Percentiles rank a stretch among this genome's conserved stretches.
Conservation (phyloP, 2,888 invertebrate genomes). For the Rhagonycha fulva region DNA sequence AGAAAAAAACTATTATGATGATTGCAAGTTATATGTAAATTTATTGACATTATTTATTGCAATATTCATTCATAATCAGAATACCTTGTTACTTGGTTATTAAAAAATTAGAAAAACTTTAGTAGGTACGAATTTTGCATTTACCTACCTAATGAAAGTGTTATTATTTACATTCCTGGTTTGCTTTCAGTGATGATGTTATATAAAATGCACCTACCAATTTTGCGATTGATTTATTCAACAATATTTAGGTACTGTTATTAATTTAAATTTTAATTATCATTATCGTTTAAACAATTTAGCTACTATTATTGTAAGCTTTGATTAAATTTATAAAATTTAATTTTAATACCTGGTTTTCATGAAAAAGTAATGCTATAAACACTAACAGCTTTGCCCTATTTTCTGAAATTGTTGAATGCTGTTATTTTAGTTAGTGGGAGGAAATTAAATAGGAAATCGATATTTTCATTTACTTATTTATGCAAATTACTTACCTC, state of each 20-base stretch:
- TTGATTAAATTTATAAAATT: too few species aligned
- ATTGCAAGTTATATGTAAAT: not conserved
- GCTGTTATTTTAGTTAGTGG: not conserved
- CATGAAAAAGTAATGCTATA: not conserved
- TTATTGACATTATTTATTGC: not conserved
- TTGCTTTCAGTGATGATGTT: too few species aligned
- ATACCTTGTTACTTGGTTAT: not conserved
- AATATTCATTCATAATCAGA: not conserved
- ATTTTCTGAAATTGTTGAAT: not conserved
- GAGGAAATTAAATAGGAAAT: conserved; percentile 5
- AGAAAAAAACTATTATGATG: not conserved
- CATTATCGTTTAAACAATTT: too few species aligned
- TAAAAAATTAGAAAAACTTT: not conserved
- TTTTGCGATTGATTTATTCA: not conserved
- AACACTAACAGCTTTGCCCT: not conserved
- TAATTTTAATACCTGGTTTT: not conserved
- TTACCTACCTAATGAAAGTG: not conserved
- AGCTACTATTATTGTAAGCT: too few species aligned
- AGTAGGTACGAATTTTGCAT: not conserved
- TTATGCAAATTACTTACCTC: not conserved
- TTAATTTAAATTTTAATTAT: too few species aligned
- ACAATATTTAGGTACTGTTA: too few species aligned
- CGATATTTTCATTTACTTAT: not conserved
- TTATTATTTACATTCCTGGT: not conserved
- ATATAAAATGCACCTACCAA: not conserved